These are phyloP conservation scores for Todiramphus saurophagus DNA, from an alignment of 2,113 vertebrate species.

Conservation along the genomic window DNA sequence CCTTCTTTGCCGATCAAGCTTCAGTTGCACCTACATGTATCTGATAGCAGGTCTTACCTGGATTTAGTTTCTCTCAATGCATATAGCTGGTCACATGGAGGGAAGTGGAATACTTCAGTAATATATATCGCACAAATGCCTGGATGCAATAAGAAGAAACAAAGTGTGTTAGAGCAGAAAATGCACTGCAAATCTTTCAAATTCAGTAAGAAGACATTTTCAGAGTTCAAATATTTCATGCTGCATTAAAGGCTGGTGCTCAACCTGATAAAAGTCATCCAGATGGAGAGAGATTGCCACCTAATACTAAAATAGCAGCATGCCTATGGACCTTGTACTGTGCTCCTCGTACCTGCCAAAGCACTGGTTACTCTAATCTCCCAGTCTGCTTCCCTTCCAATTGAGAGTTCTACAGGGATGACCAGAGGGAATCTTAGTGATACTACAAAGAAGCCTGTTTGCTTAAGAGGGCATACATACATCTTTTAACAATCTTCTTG, in stretches of 20 bases:
- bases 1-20: slow-evolving; percentile 32
- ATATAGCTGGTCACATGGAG: background rate
- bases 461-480: slow-evolving; percentile 13
- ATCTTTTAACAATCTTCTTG: slow-evolving; percentile 40
- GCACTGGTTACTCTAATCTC: background rate
- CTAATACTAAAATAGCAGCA: background rate
- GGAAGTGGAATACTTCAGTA: background rate
- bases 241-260: background rate
- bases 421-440: slow-evolving; percentile 6
- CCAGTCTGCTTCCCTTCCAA: background rate
- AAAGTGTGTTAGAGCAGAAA: background rate
- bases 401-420: background rate
- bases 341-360: background rate
- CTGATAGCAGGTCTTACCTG: slow-evolving; percentile 20
- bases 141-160: slow-evolving; percentile 1
- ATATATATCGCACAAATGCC: background rate
- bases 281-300: background rate
- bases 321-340: background rate
- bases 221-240: background rate
- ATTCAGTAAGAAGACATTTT: background rate
- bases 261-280: background rate
- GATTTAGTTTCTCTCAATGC: background rate
- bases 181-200: background rate
- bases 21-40: slow-evolving; percentile 1
- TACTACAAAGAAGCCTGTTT: slow-evolving; percentile 26